Percentiles rank a stretch among this genome's conserved stretches.
phyloP scores from a whole-genome alignment of 1,140 invertebrate species.

The Maconellicoccus hirsutus region DNA sequence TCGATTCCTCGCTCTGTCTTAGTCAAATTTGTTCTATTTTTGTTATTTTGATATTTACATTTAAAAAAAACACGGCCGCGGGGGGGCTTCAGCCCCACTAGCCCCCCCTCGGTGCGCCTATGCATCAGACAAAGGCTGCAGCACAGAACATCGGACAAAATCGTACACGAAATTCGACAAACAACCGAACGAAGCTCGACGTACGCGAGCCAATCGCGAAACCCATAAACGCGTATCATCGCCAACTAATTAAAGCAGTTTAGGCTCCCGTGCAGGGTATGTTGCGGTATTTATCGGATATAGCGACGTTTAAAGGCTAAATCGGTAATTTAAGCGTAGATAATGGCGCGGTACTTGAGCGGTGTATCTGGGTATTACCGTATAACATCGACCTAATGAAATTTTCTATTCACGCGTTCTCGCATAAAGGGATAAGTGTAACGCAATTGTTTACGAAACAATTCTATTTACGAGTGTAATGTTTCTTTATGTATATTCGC shows the following conservation, averaged over 20 bases:
- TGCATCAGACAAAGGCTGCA: no score
- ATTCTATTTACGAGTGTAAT: background rate
- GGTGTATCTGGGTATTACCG: background rate
- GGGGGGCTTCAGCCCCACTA: no score
- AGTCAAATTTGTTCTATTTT: no score
- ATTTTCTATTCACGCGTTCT: background rate
- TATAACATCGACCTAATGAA: background rate
- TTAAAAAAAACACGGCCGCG: no score
- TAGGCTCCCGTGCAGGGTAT: background rate
- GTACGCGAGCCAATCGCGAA: no score
- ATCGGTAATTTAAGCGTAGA: background rate
- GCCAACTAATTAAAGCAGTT: background rate
- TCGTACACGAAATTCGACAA: no score
- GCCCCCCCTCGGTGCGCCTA: no score
- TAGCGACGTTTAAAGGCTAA: background rate
- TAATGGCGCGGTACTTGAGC: background rate
- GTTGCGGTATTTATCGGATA: background rate
- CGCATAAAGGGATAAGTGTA: background rate
- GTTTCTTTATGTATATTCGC: background rate
- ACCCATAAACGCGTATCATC: background rate
- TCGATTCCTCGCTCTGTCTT: no score
- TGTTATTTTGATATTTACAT: no score
- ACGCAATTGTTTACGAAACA: background rate
- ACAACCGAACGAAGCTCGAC: no score
- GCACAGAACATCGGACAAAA: no score